Evolutionary conservation across 2,888 invertebrate genomes (phyloP), one percentile per base, ranked within the genome.

Genomic region (Galerucella pusilla): DNA sequence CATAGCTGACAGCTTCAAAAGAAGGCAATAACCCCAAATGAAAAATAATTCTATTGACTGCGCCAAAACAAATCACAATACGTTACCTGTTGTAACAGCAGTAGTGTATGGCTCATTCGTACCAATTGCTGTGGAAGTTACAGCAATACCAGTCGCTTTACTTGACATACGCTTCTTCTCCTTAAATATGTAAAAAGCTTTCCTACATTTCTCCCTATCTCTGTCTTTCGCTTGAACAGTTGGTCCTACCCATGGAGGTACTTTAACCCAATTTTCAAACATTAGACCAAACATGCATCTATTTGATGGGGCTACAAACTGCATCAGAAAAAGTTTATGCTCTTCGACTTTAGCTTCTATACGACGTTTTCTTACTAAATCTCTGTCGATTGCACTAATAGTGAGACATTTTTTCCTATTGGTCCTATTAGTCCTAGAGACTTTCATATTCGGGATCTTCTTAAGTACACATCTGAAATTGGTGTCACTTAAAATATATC

Each of bases 181-280:
- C 5, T 14, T 12, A 7, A 42, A 42, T 42, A 42, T 42, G 35
- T 42, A 9, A 25, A 35, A 35, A 5, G 28, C 61, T 35, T 61
- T 35, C 16, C 11, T 60, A 52, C 2, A 16, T 4, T 60, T 60
- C 28, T 60, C 25, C 20, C 10, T 60, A 28, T n/a, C 59, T 60
- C 20, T 9, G 28, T 60, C 25, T 28, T 12, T 60, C 9, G n/a
- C 59, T 60, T 60, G 59, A 20, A 60, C 59, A 60, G 59, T 61
- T 12, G 61, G 61, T n/a, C 35, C 61, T 35, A 35, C 28, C 61
- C 61, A 61, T 14, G 61, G 61, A 28, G 61, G 61, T 35, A 61
- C 28, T 61, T 35, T 61, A n/a, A 61, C 12, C 61, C 61, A 61
- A 35, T 61, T 28, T 5, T 61, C 35, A n/a, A 61, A 61, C 14